Percentiles rank a stretch among this genome's conserved stretches.
Evolutionary conservation across 2,113 vertebrate species (phyloP).

Genomic region (Chamaea fasciata): DNA sequence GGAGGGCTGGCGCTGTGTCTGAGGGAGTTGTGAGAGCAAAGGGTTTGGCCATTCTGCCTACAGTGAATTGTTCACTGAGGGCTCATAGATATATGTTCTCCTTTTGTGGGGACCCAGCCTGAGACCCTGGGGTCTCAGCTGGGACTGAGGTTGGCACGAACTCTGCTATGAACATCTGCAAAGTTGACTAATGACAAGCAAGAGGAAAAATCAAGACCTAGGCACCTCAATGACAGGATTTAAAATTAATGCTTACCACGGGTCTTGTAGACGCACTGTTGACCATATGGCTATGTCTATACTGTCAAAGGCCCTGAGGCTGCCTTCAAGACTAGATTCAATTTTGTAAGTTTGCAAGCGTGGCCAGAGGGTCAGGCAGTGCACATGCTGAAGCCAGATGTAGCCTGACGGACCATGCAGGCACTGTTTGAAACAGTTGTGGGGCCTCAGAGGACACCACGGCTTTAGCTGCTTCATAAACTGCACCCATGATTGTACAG

Average conservation of each 20-base stretch:
- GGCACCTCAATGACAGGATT: not conserved
- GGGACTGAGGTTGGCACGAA: not conserved
- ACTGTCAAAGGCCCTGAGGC: not conserved
- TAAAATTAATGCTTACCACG: not conserved
- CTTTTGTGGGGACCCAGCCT: not conserved
- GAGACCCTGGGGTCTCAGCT: not conserved
- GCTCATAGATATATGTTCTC: not conserved
- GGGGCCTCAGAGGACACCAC: not conserved
- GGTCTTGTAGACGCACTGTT: not conserved
- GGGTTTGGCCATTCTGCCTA: not conserved
- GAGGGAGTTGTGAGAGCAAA: not conserved
- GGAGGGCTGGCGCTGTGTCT: not conserved
- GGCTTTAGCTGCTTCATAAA: not conserved
- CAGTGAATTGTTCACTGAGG: not conserved
- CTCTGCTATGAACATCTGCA: not conserved
- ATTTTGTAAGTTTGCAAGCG: not conserved
- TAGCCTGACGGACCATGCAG: not conserved
- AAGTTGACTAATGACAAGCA: not conserved
- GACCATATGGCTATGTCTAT: not conserved
- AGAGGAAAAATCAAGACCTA: not conserved
- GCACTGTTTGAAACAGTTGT: not conserved
- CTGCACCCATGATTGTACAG: not conserved
- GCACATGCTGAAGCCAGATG: slow-evolving; percentile 28
- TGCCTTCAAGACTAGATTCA: slow-evolving; percentile 2
- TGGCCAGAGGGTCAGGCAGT: slow-evolving; percentile 13